Percentiles rank a stretch among this genome's conserved stretches.
phyloP scores from a whole-genome alignment of 2,888 invertebrate species.

The Adelphocoris suturalis region DNA sequence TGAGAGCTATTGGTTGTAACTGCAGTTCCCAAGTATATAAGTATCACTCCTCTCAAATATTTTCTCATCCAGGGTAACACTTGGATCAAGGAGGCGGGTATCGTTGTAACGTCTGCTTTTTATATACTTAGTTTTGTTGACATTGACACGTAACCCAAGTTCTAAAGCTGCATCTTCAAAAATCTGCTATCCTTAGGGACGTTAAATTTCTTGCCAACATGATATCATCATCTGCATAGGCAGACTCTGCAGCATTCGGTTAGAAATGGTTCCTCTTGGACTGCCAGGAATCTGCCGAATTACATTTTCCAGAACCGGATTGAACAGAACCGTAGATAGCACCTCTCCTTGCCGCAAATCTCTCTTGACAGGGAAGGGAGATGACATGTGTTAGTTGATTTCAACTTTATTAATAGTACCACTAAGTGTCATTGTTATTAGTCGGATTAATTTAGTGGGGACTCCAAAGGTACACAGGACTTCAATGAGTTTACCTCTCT shows the following conservation, averaged over 20 bases:
- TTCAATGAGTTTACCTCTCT: not conserved
- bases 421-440: not conserved
- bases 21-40: not conserved
- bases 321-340: not conserved
- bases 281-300: not conserved
- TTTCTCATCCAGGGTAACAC: not conserved
- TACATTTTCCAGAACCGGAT: not conserved
- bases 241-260: not conserved
- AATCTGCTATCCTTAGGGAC: not conserved
- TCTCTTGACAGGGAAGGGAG: not conserved
- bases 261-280: not conserved
- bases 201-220: not conserved
- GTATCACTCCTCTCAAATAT: not conserved
- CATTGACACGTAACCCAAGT: not conserved
- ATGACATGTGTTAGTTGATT: not conserved
- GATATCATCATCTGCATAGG: not conserved
- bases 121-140: not conserved
- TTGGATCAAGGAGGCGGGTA: not conserved
- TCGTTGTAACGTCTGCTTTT: not conserved
- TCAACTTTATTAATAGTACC: not conserved
- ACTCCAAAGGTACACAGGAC: not conserved
- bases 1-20: not conserved
- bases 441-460: not conserved
- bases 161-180: not conserved
- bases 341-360: not conserved